Percentiles rank a stretch among this genome's conserved stretches.
These are phyloP conservation scores for Percina caprodes DNA, from an alignment of 2,113 vertebrate genomes.

Conservation along the genomic window DNA sequence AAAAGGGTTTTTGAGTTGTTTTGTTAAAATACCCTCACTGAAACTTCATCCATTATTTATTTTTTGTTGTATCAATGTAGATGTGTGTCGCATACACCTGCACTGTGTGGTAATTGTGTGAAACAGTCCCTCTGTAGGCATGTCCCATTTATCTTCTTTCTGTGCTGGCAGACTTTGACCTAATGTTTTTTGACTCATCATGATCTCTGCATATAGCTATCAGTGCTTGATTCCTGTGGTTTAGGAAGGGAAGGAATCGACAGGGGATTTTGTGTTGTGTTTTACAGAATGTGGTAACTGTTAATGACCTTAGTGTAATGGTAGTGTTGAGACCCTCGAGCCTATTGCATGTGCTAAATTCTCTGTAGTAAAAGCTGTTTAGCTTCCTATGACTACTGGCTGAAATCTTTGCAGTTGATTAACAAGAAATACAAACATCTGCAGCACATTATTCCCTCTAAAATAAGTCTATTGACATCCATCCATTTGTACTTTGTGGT, in stretches of 20 bases:
- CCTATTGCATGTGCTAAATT: not conserved
- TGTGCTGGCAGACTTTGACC: not conserved
- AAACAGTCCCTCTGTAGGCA: not conserved
- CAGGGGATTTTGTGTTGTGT: slow-evolving; percentile 1
- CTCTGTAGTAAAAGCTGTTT: not conserved
- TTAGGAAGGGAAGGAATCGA: slow-evolving; percentile 1
- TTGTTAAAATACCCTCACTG: not conserved
- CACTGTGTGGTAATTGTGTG: not conserved
- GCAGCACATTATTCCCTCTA: not conserved
- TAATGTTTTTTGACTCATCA: not conserved
- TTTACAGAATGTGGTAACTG: slow-evolving; percentile 42
- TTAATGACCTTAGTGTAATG: slow-evolving; percentile 46
- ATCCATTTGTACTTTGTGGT: not conserved
- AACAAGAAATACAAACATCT: not conserved
- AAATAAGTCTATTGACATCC: not conserved
- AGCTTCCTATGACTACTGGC: not conserved
- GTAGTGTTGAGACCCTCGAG: slow-evolving; percentile 22
- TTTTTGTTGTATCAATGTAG: not conserved
- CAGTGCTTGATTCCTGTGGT: slow-evolving; percentile 5
- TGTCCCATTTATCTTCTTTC: not conserved
- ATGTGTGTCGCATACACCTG: not conserved
- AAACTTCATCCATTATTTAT: not conserved
- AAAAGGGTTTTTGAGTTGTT: not conserved
- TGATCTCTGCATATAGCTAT: not conserved
- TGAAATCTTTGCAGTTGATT: slow-evolving; percentile 1